These are phyloP conservation scores for Chionodraco myersi DNA, from an alignment of 2,113 vertebrate species.

Conservation along the genomic window DNA sequence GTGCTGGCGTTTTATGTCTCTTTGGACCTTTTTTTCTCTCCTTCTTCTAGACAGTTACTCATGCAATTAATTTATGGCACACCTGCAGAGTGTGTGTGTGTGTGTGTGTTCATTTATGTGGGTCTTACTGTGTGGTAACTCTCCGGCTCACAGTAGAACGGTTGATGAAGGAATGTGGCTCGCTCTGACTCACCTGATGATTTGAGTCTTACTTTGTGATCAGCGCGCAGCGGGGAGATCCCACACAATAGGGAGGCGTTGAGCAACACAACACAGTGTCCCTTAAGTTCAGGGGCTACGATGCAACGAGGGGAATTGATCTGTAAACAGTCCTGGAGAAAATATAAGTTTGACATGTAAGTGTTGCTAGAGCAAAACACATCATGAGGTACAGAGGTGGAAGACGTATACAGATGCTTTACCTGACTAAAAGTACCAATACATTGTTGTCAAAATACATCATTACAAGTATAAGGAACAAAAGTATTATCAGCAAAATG, in stretches of 20 bases:
- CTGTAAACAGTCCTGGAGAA: neutral
- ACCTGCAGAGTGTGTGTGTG: conserved; percentile 71
- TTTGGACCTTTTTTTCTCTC: conserved; percentile 30
- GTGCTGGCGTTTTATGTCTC: conserved; percentile 57
- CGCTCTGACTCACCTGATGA: conserved; percentile 81
- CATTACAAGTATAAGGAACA: too few species aligned
- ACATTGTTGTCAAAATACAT: too few species aligned
- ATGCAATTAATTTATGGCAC: conserved; percentile 79
- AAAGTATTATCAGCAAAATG: too few species aligned
- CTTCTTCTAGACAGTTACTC: conserved; percentile 79
- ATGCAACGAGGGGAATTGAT: conserved; percentile 16
- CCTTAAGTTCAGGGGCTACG: conserved; percentile 11
- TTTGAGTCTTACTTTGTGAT: conserved; percentile 70
- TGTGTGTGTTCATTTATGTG: conserved; percentile 34
- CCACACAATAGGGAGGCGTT: conserved; percentile 55
- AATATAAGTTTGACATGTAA: neutral
- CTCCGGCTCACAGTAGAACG: conserved; percentile 55
- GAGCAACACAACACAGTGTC: conserved; percentile 41
- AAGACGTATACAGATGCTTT: too few species aligned
- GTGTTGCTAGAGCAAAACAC: neutral
- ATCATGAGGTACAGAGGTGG: neutral
- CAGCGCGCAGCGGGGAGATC: conserved; percentile 57
- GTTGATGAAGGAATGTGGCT: conserved; percentile 75
- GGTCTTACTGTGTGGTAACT: conserved; percentile 61
- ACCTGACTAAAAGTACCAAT: too few species aligned